Percentiles rank a stretch among this genome's conserved stretches.
Evolutionary conservation across 1,140 invertebrate genomes (phyloP).

Genomic region (Cotesia vestalis): DNA sequence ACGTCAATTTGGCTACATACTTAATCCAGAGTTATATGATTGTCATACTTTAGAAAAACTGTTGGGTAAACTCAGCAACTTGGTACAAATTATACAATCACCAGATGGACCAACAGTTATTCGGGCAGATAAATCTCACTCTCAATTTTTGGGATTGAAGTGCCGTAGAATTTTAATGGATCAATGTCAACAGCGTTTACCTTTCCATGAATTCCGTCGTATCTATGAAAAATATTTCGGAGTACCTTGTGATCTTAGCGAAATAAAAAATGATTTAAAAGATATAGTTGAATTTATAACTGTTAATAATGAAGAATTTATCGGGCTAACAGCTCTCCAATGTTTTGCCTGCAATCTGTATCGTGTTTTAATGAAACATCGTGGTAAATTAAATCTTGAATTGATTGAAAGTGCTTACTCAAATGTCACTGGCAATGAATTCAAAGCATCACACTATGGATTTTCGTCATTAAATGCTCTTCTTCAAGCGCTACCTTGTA

Average conservation of each 20-base stretch:
- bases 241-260: constrained; percentile 62
- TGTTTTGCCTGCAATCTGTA: constrained; percentile 70
- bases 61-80: constrained; percentile 65
- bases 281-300: constrained; percentile 58
- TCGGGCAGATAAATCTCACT: constrained; percentile 60
- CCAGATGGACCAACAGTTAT: constrained; percentile 54
- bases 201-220: constrained; percentile 64
- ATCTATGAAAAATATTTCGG: constrained; percentile 64
- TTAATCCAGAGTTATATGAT: constrained; percentile 69
- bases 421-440: constrained; percentile 66
- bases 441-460: constrained; percentile 69
- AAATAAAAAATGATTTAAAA: constrained; percentile 64
- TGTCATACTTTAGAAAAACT: constrained; percentile 67
- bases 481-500: constrained; percentile 70
- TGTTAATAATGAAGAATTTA: constrained; percentile 53
- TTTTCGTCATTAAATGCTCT: constrained; percentile 65
- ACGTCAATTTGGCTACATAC: constrained; percentile 69
- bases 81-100: constrained; percentile 63
- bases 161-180: constrained; percentile 70
- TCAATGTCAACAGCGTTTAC: constrained; percentile 62
- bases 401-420: constrained; percentile 70
- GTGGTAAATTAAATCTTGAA: constrained; percentile 65
- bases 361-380: constrained; percentile 66
- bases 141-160: constrained; percentile 64
- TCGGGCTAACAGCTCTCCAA: constrained; percentile 69